These are phyloP conservation scores for Propithecus coquereli DNA, from an alignment of 2,113 vertebrate species.

Conservation along the genomic window DNA sequence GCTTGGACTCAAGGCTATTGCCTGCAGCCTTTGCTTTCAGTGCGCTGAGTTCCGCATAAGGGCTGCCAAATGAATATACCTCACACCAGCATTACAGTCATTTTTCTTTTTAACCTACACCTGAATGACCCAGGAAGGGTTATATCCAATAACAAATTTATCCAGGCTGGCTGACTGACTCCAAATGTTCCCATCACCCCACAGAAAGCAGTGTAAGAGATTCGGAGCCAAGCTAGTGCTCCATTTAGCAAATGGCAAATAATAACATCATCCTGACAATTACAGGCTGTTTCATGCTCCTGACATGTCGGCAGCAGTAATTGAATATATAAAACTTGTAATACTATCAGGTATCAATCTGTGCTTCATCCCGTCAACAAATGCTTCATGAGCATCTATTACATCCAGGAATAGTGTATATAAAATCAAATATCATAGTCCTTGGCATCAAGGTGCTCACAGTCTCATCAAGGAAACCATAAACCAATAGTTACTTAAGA, in stretches of 20 bases:
- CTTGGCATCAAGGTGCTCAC: not conserved
- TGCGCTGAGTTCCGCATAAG: not conserved
- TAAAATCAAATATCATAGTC: not conserved
- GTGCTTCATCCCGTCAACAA: not conserved
- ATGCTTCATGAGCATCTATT: not conserved
- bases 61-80: conserved; percentile 40
- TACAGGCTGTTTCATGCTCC: not conserved
- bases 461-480: not conserved
- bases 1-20: not conserved
- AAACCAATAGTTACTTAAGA: not conserved
- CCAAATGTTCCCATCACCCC: not conserved
- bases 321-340: not conserved
- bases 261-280: not conserved
- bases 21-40: conserved; percentile 10
- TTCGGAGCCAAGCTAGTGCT: not conserved
- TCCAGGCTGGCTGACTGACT: conserved; percentile 28
- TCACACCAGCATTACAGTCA: conserved; percentile 6
- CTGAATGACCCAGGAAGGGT: conserved; percentile 56
- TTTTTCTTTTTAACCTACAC: conserved; percentile 70
- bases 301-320: not conserved
- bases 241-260: conserved; percentile 44
- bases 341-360: not conserved
- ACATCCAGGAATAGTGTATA: not conserved
- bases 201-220: not conserved
- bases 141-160: conserved; percentile 50